Percentiles rank a stretch among this genome's conserved stretches.
These are phyloP conservation scores for Eumerus sabulonum DNA, from an alignment of 2,888 invertebrate species.

Conservation along the genomic window DNA sequence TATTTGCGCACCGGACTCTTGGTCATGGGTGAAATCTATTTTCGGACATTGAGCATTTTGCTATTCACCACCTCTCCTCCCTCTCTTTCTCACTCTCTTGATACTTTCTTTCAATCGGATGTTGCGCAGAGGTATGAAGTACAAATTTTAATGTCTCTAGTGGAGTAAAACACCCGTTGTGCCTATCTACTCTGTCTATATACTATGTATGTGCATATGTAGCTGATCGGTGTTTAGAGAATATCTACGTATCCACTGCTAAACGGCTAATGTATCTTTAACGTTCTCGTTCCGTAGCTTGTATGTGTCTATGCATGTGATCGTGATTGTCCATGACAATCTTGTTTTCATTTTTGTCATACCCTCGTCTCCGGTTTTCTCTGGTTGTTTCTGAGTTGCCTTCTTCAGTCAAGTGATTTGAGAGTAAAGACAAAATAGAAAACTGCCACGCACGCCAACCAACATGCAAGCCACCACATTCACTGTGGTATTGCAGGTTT, in stretches of 20 bases:
- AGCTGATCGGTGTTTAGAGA: background rate
- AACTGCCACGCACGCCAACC: conserved; percentile 37
- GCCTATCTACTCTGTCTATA: conserved; percentile 37
- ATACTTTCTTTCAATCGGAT: conserved; percentile 12
- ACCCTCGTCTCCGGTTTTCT: conserved; percentile 14
- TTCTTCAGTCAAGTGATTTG: conserved; percentile 54
- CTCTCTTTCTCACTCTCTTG: too few species aligned
- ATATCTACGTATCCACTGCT: background rate
- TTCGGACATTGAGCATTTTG: conserved; percentile 38
- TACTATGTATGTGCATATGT: conserved; percentile 7
- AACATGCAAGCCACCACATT: conserved; percentile 22
- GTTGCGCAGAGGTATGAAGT: conserved; percentile 32
- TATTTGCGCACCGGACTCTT: conserved; percentile 43
- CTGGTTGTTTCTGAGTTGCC: conserved; percentile 3
- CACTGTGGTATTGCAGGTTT: conserved; percentile 40
- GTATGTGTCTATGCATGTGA: conserved; percentile 36
- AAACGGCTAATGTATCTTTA: too few species aligned
- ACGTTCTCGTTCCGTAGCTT: background rate
- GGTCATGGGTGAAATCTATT: conserved; percentile 59
- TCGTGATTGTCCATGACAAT: conserved; percentile 61
- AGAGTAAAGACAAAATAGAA: conserved; percentile 21
- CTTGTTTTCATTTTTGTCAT: conserved; percentile 40
- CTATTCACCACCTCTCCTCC: background rate
- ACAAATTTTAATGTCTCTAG: too few species aligned
- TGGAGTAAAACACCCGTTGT: conserved; percentile 22